These are phyloP conservation scores for Mustelus asterias DNA, from an alignment of 2,113 vertebrate species.

Conservation along the genomic window DNA sequence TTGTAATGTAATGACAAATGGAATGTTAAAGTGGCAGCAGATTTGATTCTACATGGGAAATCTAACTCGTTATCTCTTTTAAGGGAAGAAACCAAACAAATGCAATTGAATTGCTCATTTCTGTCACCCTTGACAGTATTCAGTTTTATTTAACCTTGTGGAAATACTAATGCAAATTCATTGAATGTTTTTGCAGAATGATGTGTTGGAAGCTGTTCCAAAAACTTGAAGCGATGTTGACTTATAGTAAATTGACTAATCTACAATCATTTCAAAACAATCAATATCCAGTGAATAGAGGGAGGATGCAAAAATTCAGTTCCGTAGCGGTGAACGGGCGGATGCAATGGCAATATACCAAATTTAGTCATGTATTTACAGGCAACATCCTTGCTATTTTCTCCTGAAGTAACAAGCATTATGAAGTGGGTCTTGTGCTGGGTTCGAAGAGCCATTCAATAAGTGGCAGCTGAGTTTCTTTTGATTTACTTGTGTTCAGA, in stretches of 20 bases:
- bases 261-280: not conserved
- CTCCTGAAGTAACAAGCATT: not conserved
- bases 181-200: not conserved
- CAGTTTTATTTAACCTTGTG: not conserved
- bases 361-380: not conserved
- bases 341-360: not conserved
- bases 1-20: not conserved
- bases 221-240: not conserved
- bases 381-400: not conserved
- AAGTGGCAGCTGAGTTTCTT: too few species aligned
- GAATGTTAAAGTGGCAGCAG: not conserved
- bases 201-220: not conserved
- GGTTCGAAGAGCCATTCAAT: too few species aligned
- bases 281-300: not conserved
- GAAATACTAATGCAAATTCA: not conserved
- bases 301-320: not conserved
- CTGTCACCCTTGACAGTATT: not conserved
- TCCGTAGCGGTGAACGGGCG: not conserved
- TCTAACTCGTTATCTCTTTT: not conserved
- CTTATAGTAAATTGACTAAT: not conserved
- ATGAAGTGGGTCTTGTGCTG: not conserved
- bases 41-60: not conserved
- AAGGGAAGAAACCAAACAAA: not conserved
- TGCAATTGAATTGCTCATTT: not conserved
- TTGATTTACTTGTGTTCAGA: too few species aligned